These are phyloP conservation scores for Gambelia wislizenii DNA, from an alignment of 2,797 vertebrate genomes.

Conservation along the genomic window DNA sequence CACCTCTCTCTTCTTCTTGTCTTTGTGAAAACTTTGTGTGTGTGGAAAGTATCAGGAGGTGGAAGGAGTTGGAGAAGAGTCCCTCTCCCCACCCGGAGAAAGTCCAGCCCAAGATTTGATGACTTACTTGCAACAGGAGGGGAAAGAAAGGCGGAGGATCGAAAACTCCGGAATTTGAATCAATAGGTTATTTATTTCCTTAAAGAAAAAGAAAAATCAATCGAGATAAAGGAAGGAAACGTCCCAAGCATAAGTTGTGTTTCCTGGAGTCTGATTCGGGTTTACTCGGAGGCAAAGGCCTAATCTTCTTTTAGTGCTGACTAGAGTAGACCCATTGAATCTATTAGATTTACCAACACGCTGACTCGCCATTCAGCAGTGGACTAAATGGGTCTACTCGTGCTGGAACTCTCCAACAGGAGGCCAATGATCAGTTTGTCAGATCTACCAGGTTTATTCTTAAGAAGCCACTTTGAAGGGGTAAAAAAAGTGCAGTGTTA, in stretches of 20 bases:
- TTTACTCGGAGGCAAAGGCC: background rate
- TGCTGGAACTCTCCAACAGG: too few relatives aligned
- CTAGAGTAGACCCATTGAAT: too few relatives aligned
- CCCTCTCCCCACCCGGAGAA: conserved; percentile 56
- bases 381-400: too few relatives aligned
- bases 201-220: background rate
- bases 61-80: conserved; percentile 73
- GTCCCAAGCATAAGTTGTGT: background rate
- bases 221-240: background rate
- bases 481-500: background rate
- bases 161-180: background rate
- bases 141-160: too few relatives aligned
- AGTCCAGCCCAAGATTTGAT: conserved; percentile 46
- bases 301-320: too few relatives aligned
- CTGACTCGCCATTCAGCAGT: too few relatives aligned
- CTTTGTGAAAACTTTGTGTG: conserved; percentile 72
- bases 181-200: too few relatives aligned
- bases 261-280: background rate
- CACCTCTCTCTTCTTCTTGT: conserved; percentile 15
- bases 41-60: conserved; percentile 57
- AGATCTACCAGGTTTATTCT: too few relatives aligned
- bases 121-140: conserved; percentile 41
- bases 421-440: too few relatives aligned
- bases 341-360: too few relatives aligned
- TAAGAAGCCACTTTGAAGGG: background rate